A percentile compares a stretch with the other conserved stretches of the same genome.
Evolutionary conservation across 1,140 invertebrate species (phyloP).

Genomic region (Papilio aristodemus): DNA sequence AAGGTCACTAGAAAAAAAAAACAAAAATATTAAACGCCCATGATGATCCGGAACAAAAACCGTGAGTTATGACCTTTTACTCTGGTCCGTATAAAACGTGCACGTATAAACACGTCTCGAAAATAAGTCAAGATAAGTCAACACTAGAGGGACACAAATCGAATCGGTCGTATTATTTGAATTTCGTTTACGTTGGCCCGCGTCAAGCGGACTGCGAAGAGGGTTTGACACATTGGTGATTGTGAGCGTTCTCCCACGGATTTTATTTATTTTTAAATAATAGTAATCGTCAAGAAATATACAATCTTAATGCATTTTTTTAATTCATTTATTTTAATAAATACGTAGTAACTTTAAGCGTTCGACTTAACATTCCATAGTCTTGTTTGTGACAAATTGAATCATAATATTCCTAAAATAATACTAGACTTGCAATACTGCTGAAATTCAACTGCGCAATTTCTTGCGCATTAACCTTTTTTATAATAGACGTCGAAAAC

Average conservation of each 20-base stretch:
- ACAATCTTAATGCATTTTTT: neutral
- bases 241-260: conserved; percentile 31
- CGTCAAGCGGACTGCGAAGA: conserved; percentile 37
- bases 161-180: conserved; percentile 37
- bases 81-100: neutral
- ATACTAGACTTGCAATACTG: no score
- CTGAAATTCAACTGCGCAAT: no score
- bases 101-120: conserved; percentile 8
- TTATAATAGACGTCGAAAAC: no score
- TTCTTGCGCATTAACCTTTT: no score
- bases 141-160: conserved; percentile 23
- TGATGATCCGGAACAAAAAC: neutral
- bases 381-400: no score
- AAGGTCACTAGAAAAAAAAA: no score
- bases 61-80: neutral
- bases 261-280: conserved; percentile 37
- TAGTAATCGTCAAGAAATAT: neutral
- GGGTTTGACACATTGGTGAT: conserved; percentile 46
- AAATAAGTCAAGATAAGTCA: conserved; percentile 23
- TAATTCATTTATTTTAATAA: no score
- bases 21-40: neutral
- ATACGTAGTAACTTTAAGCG: no score
- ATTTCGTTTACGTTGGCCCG: conserved; percentile 39
- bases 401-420: no score
- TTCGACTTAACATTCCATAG: no score